Evolutionary conservation across 2,797 vertebrate genomes (phyloP), one percentile per base, ranked within the genome.

Genomic region (Gallinago solitaria): DNA sequence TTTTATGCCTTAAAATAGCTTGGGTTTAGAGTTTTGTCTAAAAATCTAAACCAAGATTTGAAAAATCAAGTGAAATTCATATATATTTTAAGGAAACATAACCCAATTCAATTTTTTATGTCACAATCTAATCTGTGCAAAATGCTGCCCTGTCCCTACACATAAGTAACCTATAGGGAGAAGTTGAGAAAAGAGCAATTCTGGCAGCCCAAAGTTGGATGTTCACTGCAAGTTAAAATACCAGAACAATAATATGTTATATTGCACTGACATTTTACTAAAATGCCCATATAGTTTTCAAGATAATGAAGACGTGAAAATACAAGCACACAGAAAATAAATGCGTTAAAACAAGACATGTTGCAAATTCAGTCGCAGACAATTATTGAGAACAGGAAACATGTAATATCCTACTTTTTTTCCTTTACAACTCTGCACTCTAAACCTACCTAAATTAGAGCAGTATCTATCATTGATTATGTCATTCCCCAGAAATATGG

Each of bases 401-500:
- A 3, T 0, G 69, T 21, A 65, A 16, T 67, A 37, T 7, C 28
- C 10, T 35, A 23, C 41, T 64, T 87, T 39, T 41, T 70, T 17
- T 24, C 56, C 56, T 81, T 54, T 37, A 47, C 39, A 77, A 35
- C 45, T 37, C 80, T 68, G 59, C 48, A 45, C 48, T 4, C 45
- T 33, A 45, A 77, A 74, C 33, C 74, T 74, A 15, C 81, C 60
- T 88, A 75, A 87, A 93, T 90, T 27, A 69, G 83, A 94, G 71
- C 53, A 2, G 75, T 60, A 25, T 71, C 91, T 54, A 60, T 91
- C 87, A 87, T 7, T 64, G 95, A 65, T 91, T 50, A 19, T 89
- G 91, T 74, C 89, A 83, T 28, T 89, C 8, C 39, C 37, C 92
- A 93, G 93, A 43, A 90, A 95, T 93, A 92, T 2, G 83, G 93